phyloP scores from a whole-genome alignment of 2,888 invertebrate genomes.

The Sericinus montela region DNA sequence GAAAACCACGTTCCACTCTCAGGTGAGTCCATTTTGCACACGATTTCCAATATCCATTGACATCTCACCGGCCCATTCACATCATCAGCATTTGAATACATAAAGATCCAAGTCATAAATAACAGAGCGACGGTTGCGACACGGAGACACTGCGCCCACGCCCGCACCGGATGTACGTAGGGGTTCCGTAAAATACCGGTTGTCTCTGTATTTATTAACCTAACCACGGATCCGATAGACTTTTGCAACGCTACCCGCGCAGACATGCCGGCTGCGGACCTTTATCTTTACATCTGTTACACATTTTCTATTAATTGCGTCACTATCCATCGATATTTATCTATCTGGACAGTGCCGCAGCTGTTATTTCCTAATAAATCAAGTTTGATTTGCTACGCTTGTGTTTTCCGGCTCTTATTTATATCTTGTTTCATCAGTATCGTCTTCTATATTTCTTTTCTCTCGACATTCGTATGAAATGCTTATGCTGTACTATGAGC shows the following conservation, averaged over 20 bases:
- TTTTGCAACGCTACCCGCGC: slow-evolving; percentile 66
- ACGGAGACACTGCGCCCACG: slow-evolving; percentile 52
- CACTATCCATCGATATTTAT: slow-evolving; percentile 59
- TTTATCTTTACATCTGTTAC: slow-evolving; percentile 65
- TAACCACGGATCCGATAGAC: slow-evolving; percentile 35
- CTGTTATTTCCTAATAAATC: slow-evolving; percentile 58
- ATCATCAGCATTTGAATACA: slow-evolving; percentile 33
- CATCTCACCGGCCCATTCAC: slow-evolving; percentile 14
- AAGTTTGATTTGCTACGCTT: slow-evolving; percentile 49
- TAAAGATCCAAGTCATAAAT: slow-evolving; percentile 57
- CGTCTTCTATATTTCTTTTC: not conserved
- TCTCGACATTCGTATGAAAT: too few species aligned
- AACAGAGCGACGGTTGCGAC: slow-evolving; percentile 65
- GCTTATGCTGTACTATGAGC: not conserved
- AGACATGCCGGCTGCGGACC: slow-evolving; percentile 67
- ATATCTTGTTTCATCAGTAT: slow-evolving; percentile 7
- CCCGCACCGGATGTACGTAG: slow-evolving; percentile 75
- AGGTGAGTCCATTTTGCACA: slow-evolving; percentile 70
- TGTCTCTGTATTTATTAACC: slow-evolving; percentile 48
- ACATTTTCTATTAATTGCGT: slow-evolving; percentile 74
- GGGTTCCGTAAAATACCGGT: slow-evolving; percentile 69
- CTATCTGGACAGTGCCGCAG: slow-evolving; percentile 47
- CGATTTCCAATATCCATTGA: slow-evolving; percentile 2
- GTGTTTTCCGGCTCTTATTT: slow-evolving; percentile 30
- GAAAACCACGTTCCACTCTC: slow-evolving; percentile 84